Percentiles rank a stretch among this genome's conserved stretches.
phyloP scores from a whole-genome alignment of 2,113 vertebrate species.

The Aleadryas rufinucha region DNA sequence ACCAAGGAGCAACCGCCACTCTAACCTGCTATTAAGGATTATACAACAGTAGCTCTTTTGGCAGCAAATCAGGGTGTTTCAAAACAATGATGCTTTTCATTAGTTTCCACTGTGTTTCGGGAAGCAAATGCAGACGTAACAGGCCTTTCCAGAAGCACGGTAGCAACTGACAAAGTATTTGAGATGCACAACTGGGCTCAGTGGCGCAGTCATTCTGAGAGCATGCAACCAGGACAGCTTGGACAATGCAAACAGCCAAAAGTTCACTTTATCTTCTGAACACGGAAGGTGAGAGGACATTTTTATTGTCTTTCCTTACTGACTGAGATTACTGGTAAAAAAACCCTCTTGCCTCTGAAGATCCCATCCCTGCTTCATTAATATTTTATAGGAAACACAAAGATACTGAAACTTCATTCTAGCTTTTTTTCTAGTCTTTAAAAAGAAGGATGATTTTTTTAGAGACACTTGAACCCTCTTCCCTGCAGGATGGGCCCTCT shows the following conservation, averaged over 20 bases:
- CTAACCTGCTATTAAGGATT: slow-evolving; percentile 41
- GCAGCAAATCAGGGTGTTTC: not conserved
- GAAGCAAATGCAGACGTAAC: not conserved
- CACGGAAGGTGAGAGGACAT: not conserved
- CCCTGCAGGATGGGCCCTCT: not conserved
- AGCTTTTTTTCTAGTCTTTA: not conserved
- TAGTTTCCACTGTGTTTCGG: not conserved
- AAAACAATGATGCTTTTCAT: slow-evolving; percentile 32
- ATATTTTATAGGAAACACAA: not conserved
- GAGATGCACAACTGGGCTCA: not conserved
- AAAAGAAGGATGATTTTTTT: not conserved
- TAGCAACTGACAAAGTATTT: not conserved
- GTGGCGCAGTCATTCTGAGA: not conserved
- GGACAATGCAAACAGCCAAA: not conserved
- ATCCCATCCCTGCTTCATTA: not conserved
- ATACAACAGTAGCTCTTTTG: slow-evolving; percentile 27
- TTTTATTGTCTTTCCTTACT: not conserved
- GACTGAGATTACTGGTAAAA: not conserved
- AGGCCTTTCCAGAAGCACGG: not conserved
- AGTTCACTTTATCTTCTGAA: not conserved
- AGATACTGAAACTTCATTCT: not conserved
- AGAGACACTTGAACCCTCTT: not conserved
- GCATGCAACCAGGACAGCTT: not conserved
- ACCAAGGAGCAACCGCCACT: not conserved
- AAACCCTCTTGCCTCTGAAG: not conserved